Base-by-base conservation (phyloP, 2,113 vertebrate species). In the Tringa solitaria region DNA sequence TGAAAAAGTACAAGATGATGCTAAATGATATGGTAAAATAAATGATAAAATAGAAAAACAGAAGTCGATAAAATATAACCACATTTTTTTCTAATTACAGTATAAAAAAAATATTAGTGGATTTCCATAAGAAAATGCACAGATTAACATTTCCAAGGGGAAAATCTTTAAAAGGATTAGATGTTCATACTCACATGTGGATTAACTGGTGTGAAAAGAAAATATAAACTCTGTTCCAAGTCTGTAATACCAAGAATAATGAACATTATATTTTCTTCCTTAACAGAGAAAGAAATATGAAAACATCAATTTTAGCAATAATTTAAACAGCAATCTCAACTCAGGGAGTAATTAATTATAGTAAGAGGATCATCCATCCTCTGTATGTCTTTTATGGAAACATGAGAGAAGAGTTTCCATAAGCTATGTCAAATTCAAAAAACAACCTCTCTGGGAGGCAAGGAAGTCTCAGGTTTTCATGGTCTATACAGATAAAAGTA, bases 81-180 rank as follows among this genome's bases (percentile, higher is more conserved):
- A 7, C 3, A 2, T 26, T 27, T 64, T 78, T 70, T 54, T 68
- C 37, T 80, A 87, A 90, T 90, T 91, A 11, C 2, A 37, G 8
- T 60, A 18, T 33, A 74, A 95, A 72, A 10, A 87, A 92, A 70
- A 56, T n/a, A 13, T 12, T 4, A 90, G 61, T 88, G 37, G 16
- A 79, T 92, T 92, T 65, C 78, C 14, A 32, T 33, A 57, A 84
- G 51, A 72, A 84, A 79, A 77, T 75, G 32, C 13, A 81, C 17
- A 92, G 28, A 88, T 91, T 93, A 89, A 50, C 57, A 87, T 92
- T 96, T 97, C 93, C 82, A 84, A 81, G 82, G 41, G 51, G 74
- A 94, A 74, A 95, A 70, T 93, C n/a, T 96, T 94, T 96, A 80
- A 96, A 97, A 85, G 41, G 37, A 96, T 96, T 97, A 96, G 80